Evolutionary conservation across 2,888 invertebrate genomes (phyloP), one percentile per base, ranked within the genome.

Genomic region (Drepanosiphum platanoidis): DNA sequence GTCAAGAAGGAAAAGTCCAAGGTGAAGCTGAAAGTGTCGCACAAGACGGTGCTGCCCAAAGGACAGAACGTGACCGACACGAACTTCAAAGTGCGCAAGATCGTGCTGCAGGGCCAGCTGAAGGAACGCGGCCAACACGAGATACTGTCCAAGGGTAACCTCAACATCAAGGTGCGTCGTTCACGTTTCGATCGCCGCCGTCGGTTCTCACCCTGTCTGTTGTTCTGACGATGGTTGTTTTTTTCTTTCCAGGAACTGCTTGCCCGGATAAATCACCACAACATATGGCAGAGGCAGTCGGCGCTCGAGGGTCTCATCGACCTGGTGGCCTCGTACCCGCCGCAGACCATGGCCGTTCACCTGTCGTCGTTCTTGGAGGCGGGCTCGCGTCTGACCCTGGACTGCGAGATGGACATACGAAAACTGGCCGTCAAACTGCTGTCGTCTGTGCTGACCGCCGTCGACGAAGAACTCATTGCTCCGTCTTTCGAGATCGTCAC

Each of bases 1-100:
- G 90, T 95, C 5, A 95, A 95, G 88, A 92, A 94, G 0, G 97
- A 97, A 89, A 97, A 96, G 89, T 93, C 95, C 0, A 98, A 97
- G 92, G 94, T 95, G 0, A 96, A 97, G 89, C 90, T 97, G 52
- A 97, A 97, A 90, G 92, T 93, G 32, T 94, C 94, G 86, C 93
- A 94, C 90, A 92, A 93, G 88, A 90, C 89, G 36, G 88, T 88
- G 61, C 90, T 97, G 80, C 95, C 95, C 0, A 97, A 96, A 91
- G 96, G 96, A 11, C 93, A 94, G 80, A 98, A 97, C 92, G 93
- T 96, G 7, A 97, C 97, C 0, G 94, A 96, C 89, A 94, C 96
- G 0, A 93, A 94, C 88, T 97, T 98, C 88, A 96, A 97, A 92
- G 93, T 96, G 0, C 95, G 95, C 88, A 95, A 96, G 89, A 96